Evolutionary conservation across 2,113 vertebrate species (phyloP).

Genomic region (Nettapus auritus): DNA sequence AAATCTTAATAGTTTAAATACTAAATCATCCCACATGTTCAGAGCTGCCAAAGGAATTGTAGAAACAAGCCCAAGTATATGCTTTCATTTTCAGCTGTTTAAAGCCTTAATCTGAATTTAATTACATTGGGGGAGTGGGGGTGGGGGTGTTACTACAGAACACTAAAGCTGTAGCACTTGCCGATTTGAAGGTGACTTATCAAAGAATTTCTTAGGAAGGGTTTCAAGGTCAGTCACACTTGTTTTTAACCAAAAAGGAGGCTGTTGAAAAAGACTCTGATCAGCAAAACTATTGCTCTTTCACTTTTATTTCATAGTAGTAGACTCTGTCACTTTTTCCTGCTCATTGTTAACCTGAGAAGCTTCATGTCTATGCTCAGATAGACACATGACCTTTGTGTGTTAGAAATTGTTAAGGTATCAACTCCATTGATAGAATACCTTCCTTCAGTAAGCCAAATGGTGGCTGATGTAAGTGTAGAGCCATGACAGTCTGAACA

Average conservation of each 20-base stretch:
- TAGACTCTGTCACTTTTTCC: background rate
- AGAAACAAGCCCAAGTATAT: conserved; percentile 21
- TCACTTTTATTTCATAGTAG: background rate
- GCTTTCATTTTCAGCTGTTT: conserved; percentile 31
- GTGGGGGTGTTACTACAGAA: conserved; percentile 22
- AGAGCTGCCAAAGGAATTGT: conserved; percentile 23
- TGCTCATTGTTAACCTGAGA: conserved; percentile 24
- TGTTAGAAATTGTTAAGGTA: background rate
- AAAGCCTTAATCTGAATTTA: conserved; percentile 48
- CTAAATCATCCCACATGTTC: conserved; percentile 2
- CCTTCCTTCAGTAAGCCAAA: background rate
- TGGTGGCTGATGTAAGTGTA: background rate
- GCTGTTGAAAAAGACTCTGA: conserved; percentile 9
- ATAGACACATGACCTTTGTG: background rate
- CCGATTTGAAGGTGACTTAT: conserved; percentile 6
- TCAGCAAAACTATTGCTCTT: conserved; percentile 5
- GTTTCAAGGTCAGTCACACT: background rate
- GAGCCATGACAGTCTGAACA: background rate
- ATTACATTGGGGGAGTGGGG: conserved; percentile 10
- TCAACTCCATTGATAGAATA: background rate
- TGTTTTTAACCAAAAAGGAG: conserved; percentile 14
- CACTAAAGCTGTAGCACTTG: background rate
- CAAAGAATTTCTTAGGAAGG: background rate
- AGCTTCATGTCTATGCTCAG: background rate
- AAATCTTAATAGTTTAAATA: conserved; percentile 6